Evolutionary conservation across 2,888 invertebrate species (phyloP).

Genomic region (Tetragnatha montana): DNA sequence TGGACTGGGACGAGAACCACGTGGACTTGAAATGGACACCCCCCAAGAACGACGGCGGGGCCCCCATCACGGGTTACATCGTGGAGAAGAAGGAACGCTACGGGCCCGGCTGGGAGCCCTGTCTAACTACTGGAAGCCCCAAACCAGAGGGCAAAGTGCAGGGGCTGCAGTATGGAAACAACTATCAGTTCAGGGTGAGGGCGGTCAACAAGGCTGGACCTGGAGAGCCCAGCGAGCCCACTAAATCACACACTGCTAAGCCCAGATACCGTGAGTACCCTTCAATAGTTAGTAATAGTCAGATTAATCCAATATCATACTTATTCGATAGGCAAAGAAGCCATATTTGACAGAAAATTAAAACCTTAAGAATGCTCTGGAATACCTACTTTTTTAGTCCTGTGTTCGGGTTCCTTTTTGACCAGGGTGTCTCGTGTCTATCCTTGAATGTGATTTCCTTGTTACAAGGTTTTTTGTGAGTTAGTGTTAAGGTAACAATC

Average conservation of each 20-base stretch:
- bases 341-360: no score
- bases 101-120: constrained; percentile 82
- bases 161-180: constrained; percentile 91
- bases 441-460: no score
- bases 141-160: constrained; percentile 87
- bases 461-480: no score
- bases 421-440: no score
- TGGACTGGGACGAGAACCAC: constrained; percentile 97
- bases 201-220: constrained; percentile 96
- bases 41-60: constrained; percentile 95
- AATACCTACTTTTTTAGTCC: no score
- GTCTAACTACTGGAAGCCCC: constrained; percentile 78
- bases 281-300: neutral
- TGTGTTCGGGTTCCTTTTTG: no score
- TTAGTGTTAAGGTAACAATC: no score
- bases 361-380: no score
- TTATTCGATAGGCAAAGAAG: no score
- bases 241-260: constrained; percentile 91
- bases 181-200: constrained; percentile 94
- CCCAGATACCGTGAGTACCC: constrained; percentile 82
- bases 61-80: constrained; percentile 82
- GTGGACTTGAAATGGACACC: constrained; percentile 96
- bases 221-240: constrained; percentile 93
- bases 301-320: neutral
- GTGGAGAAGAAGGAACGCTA: constrained; percentile 78